Evolutionary conservation across 1,140 invertebrate genomes (phyloP), one percentile per base, ranked within the genome.

Genomic region (Platyscapa corneri): DNA sequence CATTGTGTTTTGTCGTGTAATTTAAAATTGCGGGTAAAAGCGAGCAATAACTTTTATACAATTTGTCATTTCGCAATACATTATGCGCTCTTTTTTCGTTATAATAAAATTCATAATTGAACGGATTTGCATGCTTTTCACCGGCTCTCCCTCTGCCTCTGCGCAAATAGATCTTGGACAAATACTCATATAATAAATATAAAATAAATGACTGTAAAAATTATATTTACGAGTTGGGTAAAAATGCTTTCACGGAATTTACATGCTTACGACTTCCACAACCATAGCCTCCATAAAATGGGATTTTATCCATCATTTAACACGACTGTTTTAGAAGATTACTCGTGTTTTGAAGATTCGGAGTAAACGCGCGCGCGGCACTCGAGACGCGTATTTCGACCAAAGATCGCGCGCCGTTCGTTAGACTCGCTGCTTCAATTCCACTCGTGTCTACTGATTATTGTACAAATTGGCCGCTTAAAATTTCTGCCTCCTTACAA

Each of bases 1-100:
- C 85, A 86, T 86, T 83, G 85, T 86, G 76, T 37, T 86, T 86
- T 86, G 83, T 83, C 81, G 81, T 67, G 81, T 86, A 86, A 86
- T 86, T 86, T 86, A 79, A 86, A 86, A 86, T 86, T 82, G 81
- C 85, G 81, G 75, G 46, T 56, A 56, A 83, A 83, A 86, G 60
- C 64, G 74, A 72, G 85, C 85, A 78, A 86, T 86, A 86, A 86
- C 76, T 86, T 83, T 83, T 60, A 77, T 83, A 86, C 85, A 86
- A 83, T 86, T 86, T 86, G 81, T 86, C 85, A 86, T 86, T 86
- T 64, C 85, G 67, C 72, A 74, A 83, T 86, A 83, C 56, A 86
- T 86, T 86, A 86, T 83, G 85, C 80, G 56, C 34, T 42, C 46
- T 67, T 56, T 72, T 82, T 70, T 82, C 56, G 56, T 67, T 49